phyloP scores from a whole-genome alignment of 2,113 vertebrate genomes.

The Blennius ocellaris region DNA sequence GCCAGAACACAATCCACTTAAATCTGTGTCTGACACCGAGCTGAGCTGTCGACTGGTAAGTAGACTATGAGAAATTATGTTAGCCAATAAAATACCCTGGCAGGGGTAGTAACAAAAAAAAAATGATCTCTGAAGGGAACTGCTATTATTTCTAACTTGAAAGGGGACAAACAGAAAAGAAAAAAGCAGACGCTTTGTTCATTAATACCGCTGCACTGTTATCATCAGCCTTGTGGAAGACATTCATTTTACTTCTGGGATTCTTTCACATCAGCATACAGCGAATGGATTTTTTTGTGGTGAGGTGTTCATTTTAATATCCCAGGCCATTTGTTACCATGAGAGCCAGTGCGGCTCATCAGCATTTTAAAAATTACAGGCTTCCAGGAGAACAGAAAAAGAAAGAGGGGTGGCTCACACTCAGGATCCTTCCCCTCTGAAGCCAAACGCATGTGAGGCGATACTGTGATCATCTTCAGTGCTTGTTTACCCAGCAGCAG shows the following conservation, averaged over 20 bases:
- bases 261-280: constrained; percentile 65
- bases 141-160: constrained; percentile 22
- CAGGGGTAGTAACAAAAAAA: not conserved
- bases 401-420: constrained; percentile 3
- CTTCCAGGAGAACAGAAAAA: constrained; percentile 53
- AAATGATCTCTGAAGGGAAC: not conserved
- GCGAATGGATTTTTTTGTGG: constrained; percentile 72
- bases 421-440: not conserved
- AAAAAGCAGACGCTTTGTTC: constrained; percentile 31
- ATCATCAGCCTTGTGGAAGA: constrained; percentile 46
- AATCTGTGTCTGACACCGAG: not conserved
- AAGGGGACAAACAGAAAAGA: not conserved
- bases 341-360: constrained; percentile 62
- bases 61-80: not conserved
- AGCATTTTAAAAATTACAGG: constrained; percentile 70
- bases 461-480: constrained; percentile 5
- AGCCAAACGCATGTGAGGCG: constrained; percentile 5
- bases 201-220: constrained; percentile 61
- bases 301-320: constrained; percentile 76
- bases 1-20: not conserved
- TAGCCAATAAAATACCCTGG: not conserved
- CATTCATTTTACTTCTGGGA: constrained; percentile 72
- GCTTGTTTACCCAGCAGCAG: constrained; percentile 18
- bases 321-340: constrained; percentile 68
- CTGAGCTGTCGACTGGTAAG: not conserved